These are phyloP conservation scores for Falco columbarius DNA, from an alignment of 2,797 vertebrate species.

Conservation along the genomic window DNA sequence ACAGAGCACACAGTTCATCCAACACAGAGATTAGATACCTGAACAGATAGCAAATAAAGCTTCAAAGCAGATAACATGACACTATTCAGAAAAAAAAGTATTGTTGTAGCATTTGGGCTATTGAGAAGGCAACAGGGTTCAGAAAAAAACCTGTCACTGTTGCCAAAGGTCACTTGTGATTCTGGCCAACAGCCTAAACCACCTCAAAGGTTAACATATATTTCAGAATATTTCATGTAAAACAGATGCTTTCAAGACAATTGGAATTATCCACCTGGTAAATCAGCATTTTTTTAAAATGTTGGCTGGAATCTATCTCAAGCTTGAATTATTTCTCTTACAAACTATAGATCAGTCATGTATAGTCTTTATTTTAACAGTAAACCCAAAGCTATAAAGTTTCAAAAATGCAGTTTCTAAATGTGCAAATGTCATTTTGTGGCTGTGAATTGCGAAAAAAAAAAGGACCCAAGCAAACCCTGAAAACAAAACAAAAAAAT, in stretches of 20 bases:
- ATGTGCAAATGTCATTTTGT: neutral
- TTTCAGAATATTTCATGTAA: constrained; percentile 20
- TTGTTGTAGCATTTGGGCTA: neutral
- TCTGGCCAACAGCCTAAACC: neutral
- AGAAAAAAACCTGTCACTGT: rapidly evolving
- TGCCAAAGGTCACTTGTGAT: neutral
- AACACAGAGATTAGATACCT: neutral
- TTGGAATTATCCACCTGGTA: constrained; percentile 7
- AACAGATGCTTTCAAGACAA: neutral
- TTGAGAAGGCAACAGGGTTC: neutral
- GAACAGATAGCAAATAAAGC: neutral
- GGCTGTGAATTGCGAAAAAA: neutral
- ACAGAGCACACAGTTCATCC: neutral
- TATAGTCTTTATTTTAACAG: neutral
- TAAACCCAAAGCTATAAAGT: neutral
- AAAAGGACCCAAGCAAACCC: neutral
- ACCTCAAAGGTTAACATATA: neutral
- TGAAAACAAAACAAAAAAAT: neutral
- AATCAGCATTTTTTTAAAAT: neutral
- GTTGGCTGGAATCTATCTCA: neutral
- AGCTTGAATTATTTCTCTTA: neutral
- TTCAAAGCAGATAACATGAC: neutral
- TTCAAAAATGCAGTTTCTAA: neutral
- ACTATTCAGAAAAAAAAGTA: neutral
- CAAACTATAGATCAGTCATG: neutral